Percentiles rank a stretch among this genome's conserved stretches.
These are phyloP conservation scores for Glaucomys volans DNA, from an alignment of 2,113 vertebrate genomes.

Conservation along the genomic window DNA sequence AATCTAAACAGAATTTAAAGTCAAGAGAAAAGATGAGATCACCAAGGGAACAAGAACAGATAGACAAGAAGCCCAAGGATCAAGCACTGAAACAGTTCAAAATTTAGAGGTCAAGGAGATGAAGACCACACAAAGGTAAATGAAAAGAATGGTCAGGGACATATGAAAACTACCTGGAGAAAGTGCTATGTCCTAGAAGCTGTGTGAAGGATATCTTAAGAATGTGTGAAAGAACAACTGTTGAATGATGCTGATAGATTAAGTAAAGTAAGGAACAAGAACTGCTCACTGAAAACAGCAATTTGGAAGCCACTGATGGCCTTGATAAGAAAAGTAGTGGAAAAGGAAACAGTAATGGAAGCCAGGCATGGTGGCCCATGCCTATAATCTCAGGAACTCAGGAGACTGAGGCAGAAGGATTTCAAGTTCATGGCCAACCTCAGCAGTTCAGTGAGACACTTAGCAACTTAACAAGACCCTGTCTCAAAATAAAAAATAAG, in stretches of 20 bases:
- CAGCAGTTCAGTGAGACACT: too few relatives aligned
- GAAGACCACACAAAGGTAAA: slow-evolving; percentile 29
- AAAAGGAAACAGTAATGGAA: not conserved
- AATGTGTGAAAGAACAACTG: not conserved
- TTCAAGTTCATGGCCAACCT: too few relatives aligned
- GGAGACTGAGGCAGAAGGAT: too few relatives aligned
- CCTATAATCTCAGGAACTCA: too few relatives aligned
- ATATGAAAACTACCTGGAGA: not conserved
- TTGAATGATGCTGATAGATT: not conserved
- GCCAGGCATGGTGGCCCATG: not conserved
- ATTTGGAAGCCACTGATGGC: not conserved
- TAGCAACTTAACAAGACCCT: too few relatives aligned
- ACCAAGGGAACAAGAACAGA: not conserved
- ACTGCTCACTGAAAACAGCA: not conserved
- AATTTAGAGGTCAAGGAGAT: not conserved
- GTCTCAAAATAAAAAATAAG: too few relatives aligned
- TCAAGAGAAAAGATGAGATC: not conserved
- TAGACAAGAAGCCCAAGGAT: not conserved
- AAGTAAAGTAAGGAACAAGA: slow-evolving; percentile 1
- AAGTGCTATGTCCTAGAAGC: not conserved
- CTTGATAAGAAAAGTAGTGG: not conserved
- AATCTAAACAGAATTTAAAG: not conserved
- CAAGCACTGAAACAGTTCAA: not conserved
- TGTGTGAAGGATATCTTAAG: not conserved
- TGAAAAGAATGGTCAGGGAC: not conserved